Base-by-base conservation (phyloP, 2,888 invertebrate species). In the Pseudeuparius sepicola region DNA sequence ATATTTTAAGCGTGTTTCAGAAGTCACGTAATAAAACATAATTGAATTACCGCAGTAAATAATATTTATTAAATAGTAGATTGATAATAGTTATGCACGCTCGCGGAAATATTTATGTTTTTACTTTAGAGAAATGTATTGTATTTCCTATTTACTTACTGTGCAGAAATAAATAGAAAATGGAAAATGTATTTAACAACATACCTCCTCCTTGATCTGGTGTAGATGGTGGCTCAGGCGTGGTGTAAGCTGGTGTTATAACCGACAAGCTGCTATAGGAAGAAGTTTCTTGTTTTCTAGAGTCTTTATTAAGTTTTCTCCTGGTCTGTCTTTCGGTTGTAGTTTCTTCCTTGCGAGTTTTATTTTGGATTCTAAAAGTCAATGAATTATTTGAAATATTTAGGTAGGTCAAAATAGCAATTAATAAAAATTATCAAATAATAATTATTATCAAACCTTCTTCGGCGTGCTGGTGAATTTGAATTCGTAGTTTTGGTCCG, bases 161-260 rank as follows among this genome's bases (percentile, higher is more conserved):
- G n/a, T n/a, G n/a, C n/a, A n/a, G n/a, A n/a, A n/a, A n/a, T n/a
- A n/a, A n/a, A n/a, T n/a, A n/a, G n/a, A n/a, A n/a, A n/a, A n/a
- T n/a, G n/a, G n/a, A n/a, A n/a, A n/a, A n/a, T n/a, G n/a, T n/a
- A n/a, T n/a, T n/a, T n/a, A n/a, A n/a, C n/a, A 28, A 37, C 55
- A 56, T 63, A 84, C 84, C 84, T 53, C 81, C 72, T 47, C 86
- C 88, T 4, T 86, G 82, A 60, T 89, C 88, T 0, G 90, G 90
- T 4, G 92, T 92, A 2, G 89, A 83, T 0, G 90, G 90, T 3
- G 86, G 85, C 48, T 79, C 80, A 0, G 86, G 86, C 1, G 86
- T 86, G 31, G 68, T 54, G 66, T 65, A 61, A 64, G 61, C 54
- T 34, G 61, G 57, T 40, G 65, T 63, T 14, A 70, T 12, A 17